These are phyloP conservation scores for Microtus richardsoni DNA, from an alignment of 2,113 vertebrate species.

Conservation along the genomic window DNA sequence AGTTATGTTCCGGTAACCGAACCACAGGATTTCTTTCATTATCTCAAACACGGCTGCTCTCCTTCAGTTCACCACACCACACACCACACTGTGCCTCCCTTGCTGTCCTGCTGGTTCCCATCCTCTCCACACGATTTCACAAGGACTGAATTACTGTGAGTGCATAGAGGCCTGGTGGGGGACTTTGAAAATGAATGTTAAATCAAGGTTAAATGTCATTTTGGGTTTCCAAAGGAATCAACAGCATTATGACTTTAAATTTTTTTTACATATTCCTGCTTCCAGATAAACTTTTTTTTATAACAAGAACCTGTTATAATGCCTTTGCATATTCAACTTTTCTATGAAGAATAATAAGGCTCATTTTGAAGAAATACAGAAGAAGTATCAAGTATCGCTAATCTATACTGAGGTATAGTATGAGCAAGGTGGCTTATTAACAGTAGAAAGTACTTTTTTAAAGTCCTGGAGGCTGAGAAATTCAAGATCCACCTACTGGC, in stretches of 20 bases:
- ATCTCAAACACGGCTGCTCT: background rate
- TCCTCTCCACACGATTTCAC: background rate
- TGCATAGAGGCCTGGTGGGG: background rate
- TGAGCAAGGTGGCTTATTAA: background rate
- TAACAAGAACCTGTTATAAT: background rate
- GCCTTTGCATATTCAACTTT: slow-evolving; percentile 16
- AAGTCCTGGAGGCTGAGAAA: background rate
- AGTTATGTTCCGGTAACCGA: background rate
- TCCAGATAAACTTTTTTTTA: background rate
- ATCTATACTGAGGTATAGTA: background rate
- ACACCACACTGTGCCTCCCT: background rate
- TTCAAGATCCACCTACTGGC: background rate
- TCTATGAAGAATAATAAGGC: background rate
- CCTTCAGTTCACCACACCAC: background rate
- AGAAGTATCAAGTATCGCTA: background rate
- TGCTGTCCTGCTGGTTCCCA: background rate
- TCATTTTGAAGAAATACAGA: background rate
- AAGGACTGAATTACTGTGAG: background rate
- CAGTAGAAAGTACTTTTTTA: background rate
- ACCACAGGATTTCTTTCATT: background rate
- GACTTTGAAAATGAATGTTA: slow-evolving; percentile 44
- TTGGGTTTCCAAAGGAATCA: slow-evolving; percentile 35
- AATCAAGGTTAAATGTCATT: slow-evolving; percentile 49
- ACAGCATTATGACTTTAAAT: background rate
- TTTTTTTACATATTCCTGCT: background rate